These are phyloP conservation scores for Limnephilus lunatus DNA, from an alignment of 2,888 invertebrate species.

Conservation along the genomic window DNA sequence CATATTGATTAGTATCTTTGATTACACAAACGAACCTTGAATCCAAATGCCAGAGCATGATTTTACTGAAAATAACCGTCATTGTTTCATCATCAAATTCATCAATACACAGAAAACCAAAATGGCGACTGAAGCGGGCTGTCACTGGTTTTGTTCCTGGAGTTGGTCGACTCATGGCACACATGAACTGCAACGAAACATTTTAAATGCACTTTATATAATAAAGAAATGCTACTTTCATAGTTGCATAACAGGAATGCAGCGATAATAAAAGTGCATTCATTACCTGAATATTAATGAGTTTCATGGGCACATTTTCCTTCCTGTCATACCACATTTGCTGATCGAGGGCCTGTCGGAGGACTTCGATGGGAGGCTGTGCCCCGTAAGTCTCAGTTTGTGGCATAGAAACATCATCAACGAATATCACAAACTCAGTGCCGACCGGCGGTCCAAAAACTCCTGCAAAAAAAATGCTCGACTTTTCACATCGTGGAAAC, in stretches of 20 bases:
- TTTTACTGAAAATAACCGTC: slow-evolving; percentile 90
- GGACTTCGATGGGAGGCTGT: slow-evolving; percentile 94
- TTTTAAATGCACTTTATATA: neutral
- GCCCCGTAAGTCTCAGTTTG: slow-evolving; percentile 93
- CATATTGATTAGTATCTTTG: too few species aligned
- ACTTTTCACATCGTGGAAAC: neutral
- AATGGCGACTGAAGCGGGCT: slow-evolving; percentile 91
- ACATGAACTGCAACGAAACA: slow-evolving; percentile 79
- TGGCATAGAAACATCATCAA: slow-evolving; percentile 98
- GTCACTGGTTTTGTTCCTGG: slow-evolving; percentile 91
- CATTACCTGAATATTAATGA: slow-evolving; percentile 89
- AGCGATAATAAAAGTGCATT: too few species aligned
- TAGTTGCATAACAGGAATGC: too few species aligned
- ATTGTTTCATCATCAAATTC: slow-evolving; percentile 92
- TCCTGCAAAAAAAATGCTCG: slow-evolving; percentile 74
- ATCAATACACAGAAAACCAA: slow-evolving; percentile 90
- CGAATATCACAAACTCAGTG: slow-evolving; percentile 92
- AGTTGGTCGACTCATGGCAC: slow-evolving; percentile 90
- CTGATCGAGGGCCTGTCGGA: slow-evolving; percentile 94
- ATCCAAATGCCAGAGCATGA: slow-evolving; percentile 96
- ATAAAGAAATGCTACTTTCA: too few species aligned
- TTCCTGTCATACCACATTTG: slow-evolving; percentile 93
- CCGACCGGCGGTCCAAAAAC: slow-evolving; percentile 95
- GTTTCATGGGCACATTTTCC: slow-evolving; percentile 85
- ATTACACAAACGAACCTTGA: slow-evolving; percentile 79